Conservation (phyloP, 2,113 vertebrate species). For the Pelecanus crispus region DNA sequence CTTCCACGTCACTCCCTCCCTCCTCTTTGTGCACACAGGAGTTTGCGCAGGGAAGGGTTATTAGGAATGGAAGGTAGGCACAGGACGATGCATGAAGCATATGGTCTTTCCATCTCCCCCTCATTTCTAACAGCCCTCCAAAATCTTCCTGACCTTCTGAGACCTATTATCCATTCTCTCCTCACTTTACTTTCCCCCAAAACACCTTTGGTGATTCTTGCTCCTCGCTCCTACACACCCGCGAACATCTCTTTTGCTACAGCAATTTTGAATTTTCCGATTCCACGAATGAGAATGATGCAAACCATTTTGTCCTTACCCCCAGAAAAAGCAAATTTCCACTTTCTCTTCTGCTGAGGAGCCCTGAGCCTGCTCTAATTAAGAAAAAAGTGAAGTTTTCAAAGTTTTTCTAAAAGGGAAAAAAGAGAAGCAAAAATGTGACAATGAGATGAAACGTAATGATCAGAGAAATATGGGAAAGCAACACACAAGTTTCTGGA, state of each 20-base stretch:
- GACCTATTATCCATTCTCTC: neutral
- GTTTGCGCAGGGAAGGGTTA: neutral
- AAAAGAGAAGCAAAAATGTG: neutral
- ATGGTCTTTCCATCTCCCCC: neutral
- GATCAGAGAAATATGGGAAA: neutral
- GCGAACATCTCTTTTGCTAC: neutral
- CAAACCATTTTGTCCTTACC: neutral
- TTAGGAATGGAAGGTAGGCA: neutral
- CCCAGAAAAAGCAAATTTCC: neutral
- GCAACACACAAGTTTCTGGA: neutral
- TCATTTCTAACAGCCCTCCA: neutral
- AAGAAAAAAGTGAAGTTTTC: neutral
- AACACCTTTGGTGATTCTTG: neutral
- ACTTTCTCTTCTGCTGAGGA: neutral
- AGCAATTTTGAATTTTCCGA: neutral
- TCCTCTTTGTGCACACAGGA: neutral
- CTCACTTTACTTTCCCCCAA: neutral
- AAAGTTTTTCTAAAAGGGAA: neutral
- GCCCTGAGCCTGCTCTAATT: neutral
- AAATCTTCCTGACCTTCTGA: neutral
- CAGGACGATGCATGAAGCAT: neutral
- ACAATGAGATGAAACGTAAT: neutral
- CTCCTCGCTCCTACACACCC: rapidly evolving
- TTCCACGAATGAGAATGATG: neutral
- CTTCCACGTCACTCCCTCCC: neutral